A percentile compares a stretch with the other conserved stretches of the same genome.
These are phyloP conservation scores for Sebastes hubbsi DNA, from an alignment of 2,797 vertebrate species.

Conservation along the genomic window DNA sequence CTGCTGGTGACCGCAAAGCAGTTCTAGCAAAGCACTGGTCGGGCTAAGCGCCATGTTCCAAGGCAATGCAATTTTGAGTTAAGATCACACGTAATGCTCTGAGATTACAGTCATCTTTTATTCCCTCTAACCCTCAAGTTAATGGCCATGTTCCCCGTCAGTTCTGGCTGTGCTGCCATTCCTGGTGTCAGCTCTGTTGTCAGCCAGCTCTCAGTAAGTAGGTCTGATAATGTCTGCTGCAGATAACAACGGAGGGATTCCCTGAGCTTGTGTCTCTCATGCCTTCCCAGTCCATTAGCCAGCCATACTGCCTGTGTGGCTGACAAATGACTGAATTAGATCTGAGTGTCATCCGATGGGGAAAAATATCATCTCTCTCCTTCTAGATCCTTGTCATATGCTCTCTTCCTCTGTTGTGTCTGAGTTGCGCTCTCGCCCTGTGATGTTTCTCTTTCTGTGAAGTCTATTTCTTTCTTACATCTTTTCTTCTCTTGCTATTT, in stretches of 20 bases:
- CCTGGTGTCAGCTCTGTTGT: slow-evolving; percentile 43
- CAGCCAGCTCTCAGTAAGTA: slow-evolving; percentile 55
- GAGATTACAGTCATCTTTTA: slow-evolving; percentile 50
- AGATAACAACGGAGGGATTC: slow-evolving; percentile 66
- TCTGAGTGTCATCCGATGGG: slow-evolving; percentile 44
- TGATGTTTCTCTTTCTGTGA: slow-evolving; percentile 36
- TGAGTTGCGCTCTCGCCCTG: slow-evolving; percentile 13
- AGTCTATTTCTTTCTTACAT: slow-evolving; percentile 22
- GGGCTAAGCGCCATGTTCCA: slow-evolving; percentile 15
- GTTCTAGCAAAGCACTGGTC: background rate
- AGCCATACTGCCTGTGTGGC: slow-evolving; percentile 41
- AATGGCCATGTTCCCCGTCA: slow-evolving; percentile 32
- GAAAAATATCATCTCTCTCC: slow-evolving; percentile 8
- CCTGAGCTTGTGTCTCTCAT: slow-evolving; percentile 57
- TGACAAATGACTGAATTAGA: slow-evolving; percentile 68
- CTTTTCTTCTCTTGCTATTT: slow-evolving; percentile 14
- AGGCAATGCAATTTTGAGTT: slow-evolving; percentile 25
- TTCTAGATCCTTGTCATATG: slow-evolving; percentile 47
- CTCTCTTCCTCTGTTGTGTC: slow-evolving; percentile 30
- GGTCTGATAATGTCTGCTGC: slow-evolving; percentile 64
- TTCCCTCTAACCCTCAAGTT: slow-evolving; percentile 23
- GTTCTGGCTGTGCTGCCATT: slow-evolving; percentile 7
- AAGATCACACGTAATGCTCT: slow-evolving; percentile 17
- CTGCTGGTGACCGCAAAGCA: background rate
- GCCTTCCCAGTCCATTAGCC: slow-evolving; percentile 69